Conservation (phyloP, 92 coral and sea anemone genomes). For the Nematostella vectensis region DNA sequence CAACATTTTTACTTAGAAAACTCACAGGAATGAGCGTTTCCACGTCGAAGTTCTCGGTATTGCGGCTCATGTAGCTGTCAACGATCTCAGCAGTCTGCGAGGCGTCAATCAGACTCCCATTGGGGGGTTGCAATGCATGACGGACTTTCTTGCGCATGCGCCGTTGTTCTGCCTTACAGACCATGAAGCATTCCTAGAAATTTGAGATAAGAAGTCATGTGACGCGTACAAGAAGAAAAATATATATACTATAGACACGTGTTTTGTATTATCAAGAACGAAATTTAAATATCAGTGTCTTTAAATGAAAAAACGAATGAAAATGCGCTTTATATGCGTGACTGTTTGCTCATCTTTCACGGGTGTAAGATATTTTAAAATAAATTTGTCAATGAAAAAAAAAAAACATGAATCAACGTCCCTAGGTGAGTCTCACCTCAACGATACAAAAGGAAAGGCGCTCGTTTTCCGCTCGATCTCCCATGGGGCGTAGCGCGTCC, state of each 20-base stretch:
- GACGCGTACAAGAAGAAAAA: background rate
- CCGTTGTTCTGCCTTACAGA: conserved; percentile 63
- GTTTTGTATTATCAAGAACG: no score
- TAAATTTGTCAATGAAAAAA: no score
- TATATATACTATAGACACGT: background rate
- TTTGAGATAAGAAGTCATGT: background rate
- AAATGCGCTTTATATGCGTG: no score
- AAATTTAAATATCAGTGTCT: no score
- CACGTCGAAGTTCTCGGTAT: conserved; percentile 44
- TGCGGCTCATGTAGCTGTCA: conserved; percentile 64
- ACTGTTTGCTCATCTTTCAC: no score
- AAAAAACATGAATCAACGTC: no score
- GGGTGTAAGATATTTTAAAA: no score
- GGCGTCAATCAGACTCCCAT: conserved; percentile 22
- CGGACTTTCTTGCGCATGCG: conserved; percentile 63
- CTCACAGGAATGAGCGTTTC: conserved; percentile 58
- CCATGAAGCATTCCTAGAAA: conserved; percentile 75
- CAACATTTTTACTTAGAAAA: background rate
- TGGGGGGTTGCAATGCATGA: conserved; percentile 64
- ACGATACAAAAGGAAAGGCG: conserved; percentile 48
- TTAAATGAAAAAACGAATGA: no score
- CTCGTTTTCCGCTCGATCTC: conserved; percentile 55
- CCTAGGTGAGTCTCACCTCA: no score
- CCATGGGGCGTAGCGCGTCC: conserved; percentile 39
- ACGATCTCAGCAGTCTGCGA: conserved; percentile 45